Conservation (phyloP, 2,113 vertebrate genomes). For the Conger conger region DNA sequence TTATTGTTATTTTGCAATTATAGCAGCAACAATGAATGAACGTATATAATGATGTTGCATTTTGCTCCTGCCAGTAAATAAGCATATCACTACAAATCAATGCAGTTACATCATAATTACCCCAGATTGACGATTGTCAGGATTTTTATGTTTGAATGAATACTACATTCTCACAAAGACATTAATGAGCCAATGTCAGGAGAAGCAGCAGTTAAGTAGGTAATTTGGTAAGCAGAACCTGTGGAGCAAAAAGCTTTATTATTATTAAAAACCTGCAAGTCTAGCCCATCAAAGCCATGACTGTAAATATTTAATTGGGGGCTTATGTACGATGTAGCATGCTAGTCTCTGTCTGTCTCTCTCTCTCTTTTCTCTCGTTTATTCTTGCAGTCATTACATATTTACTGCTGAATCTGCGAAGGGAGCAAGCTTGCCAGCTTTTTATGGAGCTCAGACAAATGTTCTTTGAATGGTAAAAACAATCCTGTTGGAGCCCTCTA, state of each 20-base stretch:
- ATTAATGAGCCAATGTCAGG: background rate
- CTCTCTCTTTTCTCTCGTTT: background rate
- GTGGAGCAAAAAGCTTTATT: conserved; percentile 6
- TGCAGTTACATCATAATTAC: background rate
- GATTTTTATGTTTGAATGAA: background rate
- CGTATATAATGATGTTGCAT: too few species aligned
- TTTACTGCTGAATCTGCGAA: background rate
- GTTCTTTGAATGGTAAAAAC: conserved; percentile 49
- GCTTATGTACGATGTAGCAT: background rate
- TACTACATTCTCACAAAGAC: background rate
- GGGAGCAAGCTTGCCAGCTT: conserved; percentile 47
- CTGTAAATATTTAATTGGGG: conserved; percentile 19
- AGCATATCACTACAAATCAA: too few species aligned
- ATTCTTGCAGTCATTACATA: background rate
- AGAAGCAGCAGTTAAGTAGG: conserved; percentile 6
- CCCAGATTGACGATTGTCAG: background rate
- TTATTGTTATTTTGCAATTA: too few species aligned
- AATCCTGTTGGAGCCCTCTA: conserved; percentile 44
- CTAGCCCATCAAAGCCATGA: background rate
- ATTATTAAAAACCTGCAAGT: conserved; percentile 15
- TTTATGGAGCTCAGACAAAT: conserved; percentile 58
- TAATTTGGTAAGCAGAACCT: conserved; percentile 21
- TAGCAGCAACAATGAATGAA: too few species aligned
- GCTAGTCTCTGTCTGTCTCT: background rate
- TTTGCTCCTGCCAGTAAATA: background rate